Conservation (phyloP, 2,113 vertebrate species). For the Phylloscopus trochilus region DNA sequence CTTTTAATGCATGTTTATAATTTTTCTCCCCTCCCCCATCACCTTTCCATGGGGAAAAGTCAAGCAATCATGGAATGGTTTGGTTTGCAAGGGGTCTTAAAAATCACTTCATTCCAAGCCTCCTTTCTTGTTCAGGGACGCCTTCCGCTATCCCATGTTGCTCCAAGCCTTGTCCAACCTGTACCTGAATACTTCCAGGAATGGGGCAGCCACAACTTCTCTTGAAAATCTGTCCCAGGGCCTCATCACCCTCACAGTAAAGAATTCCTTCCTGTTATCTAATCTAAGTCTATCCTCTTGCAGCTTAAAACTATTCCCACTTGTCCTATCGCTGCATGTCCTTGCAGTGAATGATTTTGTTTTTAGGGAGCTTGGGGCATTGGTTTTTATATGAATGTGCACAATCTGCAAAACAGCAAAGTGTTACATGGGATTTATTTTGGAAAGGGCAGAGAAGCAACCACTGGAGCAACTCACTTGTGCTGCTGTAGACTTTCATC, state of each 20-base stretch:
- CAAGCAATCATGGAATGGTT: neutral
- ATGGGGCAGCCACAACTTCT: neutral
- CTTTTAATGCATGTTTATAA: neutral
- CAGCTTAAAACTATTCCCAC: neutral
- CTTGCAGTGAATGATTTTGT: neutral
- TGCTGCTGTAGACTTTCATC: neutral
- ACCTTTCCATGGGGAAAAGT: neutral
- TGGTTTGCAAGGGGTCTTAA: neutral
- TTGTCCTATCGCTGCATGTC: neutral
- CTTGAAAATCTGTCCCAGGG: neutral
- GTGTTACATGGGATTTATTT: neutral
- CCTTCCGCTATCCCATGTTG: neutral
- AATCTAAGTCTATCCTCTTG: neutral
- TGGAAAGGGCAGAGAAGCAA: neutral
- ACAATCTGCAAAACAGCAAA: neutral
- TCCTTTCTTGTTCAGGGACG: neutral
- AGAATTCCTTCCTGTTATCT: neutral
- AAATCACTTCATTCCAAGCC: neutral
- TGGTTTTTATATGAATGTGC: neutral
- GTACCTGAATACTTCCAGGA: neutral
- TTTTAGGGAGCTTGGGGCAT: neutral
- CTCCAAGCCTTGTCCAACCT: neutral
- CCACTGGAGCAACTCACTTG: neutral
- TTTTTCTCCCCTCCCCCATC: neutral
- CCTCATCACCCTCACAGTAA: fast-evolving